Evolutionary conservation across 37 sponge, comb jelly and placozoan genomes (phyloP), one percentile per base, ranked within the genome.

Genomic region (Corticium candelabrum): DNA sequence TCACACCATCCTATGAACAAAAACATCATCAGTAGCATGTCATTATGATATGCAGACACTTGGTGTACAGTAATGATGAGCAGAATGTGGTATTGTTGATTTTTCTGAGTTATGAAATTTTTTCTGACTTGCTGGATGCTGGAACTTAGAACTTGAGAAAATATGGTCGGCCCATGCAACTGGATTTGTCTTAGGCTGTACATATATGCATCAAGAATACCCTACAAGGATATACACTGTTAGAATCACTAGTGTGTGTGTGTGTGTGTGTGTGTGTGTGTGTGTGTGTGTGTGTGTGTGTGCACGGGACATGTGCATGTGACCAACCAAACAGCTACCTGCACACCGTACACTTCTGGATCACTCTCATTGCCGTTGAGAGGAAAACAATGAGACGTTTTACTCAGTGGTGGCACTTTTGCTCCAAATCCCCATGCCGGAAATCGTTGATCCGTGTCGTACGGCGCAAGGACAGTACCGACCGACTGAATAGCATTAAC

Each of bases 341-440:
- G 78, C 11, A 84, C 41, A 43, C 84, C 84, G 30, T 30, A 27
- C 5, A 84, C 84, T 57, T 84, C 84, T 68, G 84, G 84, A 34
- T 33, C 31, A 3, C 37, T 39, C 31, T 73, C 73, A 68, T 78
- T 84, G 7, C 74, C 79, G 62, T 77, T 79, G 4, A 84, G 79
- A 40, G 78, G 68, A 56, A 84, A 84, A 36, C 84, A 84, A 37
- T 84, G 84, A 35, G 79, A 84, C 32, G 70, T 71, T 38, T 77
- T 67, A 1, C 2, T 27, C 36, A 0, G 5, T 30, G 73, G 69
- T n/a, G 79, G 79, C 3, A 84, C 2, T 39, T 78, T 84, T 27
- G 84, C 84, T 34, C 84, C 84, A 41, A 84, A 84, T 34, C 84
- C 84, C 76, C 43, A 84, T 36, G 68, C 62, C n/a, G 79, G 70